Base-by-base conservation (phyloP, 2,888 invertebrate species). In the Polydrusus tereticollis region DNA sequence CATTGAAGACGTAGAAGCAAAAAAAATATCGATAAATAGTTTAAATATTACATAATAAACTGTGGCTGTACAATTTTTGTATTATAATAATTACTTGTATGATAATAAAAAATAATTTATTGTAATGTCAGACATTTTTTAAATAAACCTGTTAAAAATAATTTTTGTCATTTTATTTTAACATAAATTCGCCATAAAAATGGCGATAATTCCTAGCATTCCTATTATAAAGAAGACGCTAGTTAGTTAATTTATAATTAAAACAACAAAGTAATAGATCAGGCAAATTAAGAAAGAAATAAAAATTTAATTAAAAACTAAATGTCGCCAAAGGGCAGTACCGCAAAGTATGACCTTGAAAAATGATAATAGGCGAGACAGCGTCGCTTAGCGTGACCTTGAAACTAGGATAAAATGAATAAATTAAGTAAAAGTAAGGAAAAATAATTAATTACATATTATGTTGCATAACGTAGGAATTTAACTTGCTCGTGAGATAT, bases 281-380 rank as follows among this genome's bases (percentile, higher is more conserved):
- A 7, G 8, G 8, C 18, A 21, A 45, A 45, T 20, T 12, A 47
- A 41, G 3, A 21, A 20, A 10, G 1, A 2, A 36, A 36, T n/a
- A 41, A n/a, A 21, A 21, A n/a, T 12, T n/a, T 29, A 55, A 55
- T 16, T 8, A 29, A 55, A 18, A 29, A 33, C 1, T 29, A 10
- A 10, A 16, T 55, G 14, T 29, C 23, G 20, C 59, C 47, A 14
- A 67, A 50, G 45, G 70, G 58, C 64, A 58, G 64, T 70, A 64
- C 21, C 33, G 60, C 10, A 50, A 21, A 14, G 2, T 7, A 38
- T 66, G 72, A 72, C 72, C 72, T 72, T 72, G 67, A 68, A 59
- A 66, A 67, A 67, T 67, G 55, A 58, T 36, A 47, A 47, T 43
- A 26, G 33, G 52, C 38, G n/a, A 52, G 38, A 8, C 23, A 4